Conservation (phyloP, 2,888 invertebrate genomes). For the Heterodera filipjevi region DNA sequence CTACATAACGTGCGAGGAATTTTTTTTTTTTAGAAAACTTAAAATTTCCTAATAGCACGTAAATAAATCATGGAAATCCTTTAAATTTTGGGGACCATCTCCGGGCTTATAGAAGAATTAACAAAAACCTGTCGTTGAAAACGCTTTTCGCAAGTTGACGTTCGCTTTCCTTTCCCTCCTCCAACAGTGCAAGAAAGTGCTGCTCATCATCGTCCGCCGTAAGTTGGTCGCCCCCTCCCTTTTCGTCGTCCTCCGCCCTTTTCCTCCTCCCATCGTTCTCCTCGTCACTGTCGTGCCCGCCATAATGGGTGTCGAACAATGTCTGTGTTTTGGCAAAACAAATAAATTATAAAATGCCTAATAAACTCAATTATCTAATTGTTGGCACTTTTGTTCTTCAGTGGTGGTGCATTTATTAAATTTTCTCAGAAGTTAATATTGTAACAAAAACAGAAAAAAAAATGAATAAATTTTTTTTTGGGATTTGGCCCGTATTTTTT, state of each 20-base stretch:
- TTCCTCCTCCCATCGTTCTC: neutral
- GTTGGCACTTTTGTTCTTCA: neutral
- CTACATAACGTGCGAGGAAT: too few species aligned
- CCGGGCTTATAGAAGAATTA: too few species aligned
- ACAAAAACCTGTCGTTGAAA: constrained; percentile 1
- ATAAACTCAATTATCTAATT: constrained; percentile 76
- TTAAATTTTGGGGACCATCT: too few species aligned
- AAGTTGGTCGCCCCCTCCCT: neutral
- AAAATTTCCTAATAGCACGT: neutral
- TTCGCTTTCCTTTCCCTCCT: neutral
- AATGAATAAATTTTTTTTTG: too few species aligned
- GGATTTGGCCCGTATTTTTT: too few species aligned
- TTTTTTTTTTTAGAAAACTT: too few species aligned
- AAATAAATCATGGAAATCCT: neutral
- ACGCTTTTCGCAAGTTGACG: constrained; percentile 14
- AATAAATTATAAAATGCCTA: constrained; percentile 75
- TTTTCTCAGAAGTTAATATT: too few species aligned
- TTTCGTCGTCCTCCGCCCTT: neutral
- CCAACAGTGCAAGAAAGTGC: neutral
- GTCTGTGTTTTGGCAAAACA: neutral
- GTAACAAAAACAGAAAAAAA: too few species aligned
- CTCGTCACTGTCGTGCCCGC: constrained; percentile 19
- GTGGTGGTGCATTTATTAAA: too few species aligned
- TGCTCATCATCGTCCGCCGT: too few species aligned
- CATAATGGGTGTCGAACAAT: neutral